These are phyloP conservation scores for Mareca strepera DNA, from an alignment of 2,797 vertebrate species.

Conservation along the genomic window DNA sequence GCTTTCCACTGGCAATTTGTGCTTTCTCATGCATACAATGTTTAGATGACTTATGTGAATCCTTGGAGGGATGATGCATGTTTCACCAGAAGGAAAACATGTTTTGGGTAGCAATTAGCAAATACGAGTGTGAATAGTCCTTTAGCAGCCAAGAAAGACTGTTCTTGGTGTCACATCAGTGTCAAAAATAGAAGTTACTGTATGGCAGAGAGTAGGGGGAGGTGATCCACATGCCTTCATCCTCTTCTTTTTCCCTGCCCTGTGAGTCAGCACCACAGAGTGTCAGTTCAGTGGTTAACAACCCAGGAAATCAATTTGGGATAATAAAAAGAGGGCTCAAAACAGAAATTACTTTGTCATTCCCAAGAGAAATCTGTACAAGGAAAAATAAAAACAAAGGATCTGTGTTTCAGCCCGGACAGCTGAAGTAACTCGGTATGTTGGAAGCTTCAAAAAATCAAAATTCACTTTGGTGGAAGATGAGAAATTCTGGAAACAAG, in stretches of 20 bases:
- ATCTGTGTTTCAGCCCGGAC: neutral
- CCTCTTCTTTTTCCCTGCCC: neutral
- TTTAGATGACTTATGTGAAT: neutral
- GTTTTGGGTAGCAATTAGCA: neutral
- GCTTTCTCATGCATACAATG: neutral
- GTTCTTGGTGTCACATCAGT: neutral
- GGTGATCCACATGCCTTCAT: accelerated
- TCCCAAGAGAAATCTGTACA: neutral
- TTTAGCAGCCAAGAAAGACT: neutral
- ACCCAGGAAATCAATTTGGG: neutral
- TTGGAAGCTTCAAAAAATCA: neutral
- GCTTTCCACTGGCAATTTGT: neutral
- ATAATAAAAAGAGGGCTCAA: neutral
- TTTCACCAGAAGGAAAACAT: neutral
- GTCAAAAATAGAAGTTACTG: neutral
- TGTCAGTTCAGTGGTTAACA: neutral
- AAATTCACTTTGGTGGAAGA: neutral
- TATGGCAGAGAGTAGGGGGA: neutral
- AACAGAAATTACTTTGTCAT: slow-evolving; percentile 1
- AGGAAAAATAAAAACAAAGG: neutral
- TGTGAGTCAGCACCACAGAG: neutral
- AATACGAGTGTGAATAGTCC: neutral
- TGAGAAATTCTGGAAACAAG: neutral
- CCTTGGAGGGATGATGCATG: neutral
- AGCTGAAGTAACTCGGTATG: neutral